Evolutionary conservation across 2,888 invertebrate genomes (phyloP).

Genomic region (Sialis lutaria): DNA sequence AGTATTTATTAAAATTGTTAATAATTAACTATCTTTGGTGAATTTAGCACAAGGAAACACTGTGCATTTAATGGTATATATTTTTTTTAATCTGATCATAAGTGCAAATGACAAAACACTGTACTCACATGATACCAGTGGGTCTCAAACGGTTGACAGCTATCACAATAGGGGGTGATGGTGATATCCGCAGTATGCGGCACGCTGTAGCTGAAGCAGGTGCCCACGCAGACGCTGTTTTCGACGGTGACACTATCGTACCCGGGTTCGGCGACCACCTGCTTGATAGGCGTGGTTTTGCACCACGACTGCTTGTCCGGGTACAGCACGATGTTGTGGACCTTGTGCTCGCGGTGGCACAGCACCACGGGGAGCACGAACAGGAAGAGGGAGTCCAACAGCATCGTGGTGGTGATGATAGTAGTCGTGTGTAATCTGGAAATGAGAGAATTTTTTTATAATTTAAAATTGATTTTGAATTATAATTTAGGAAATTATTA

Average conservation of each 20-base stretch:
- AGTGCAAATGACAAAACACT: neutral
- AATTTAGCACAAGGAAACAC: too few relatives aligned
- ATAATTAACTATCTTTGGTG: too few relatives aligned
- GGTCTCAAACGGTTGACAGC: constrained; percentile 44
- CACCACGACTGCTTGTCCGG: constrained; percentile 56
- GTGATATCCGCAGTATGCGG: constrained; percentile 47
- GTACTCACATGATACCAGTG: constrained; percentile 42
- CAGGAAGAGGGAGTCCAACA: too few relatives aligned
- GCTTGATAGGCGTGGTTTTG: constrained; percentile 47
- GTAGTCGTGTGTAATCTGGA: too few relatives aligned
- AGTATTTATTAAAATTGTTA: neutral
- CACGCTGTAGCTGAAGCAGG: constrained; percentile 53
- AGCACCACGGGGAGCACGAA: too few relatives aligned
- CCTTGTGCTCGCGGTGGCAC: constrained; percentile 22
- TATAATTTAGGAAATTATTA: too few relatives aligned
- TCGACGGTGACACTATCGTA: constrained; percentile 45
- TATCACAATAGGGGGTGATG: constrained; percentile 47
- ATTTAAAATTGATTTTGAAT: too few relatives aligned
- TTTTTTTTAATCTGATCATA: neutral
- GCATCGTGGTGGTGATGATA: too few relatives aligned
- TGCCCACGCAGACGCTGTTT: constrained; percentile 53
- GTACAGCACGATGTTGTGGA: constrained; percentile 50
- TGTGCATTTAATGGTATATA: neutral
- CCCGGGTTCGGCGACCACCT: constrained; percentile 45
- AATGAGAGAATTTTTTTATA: too few relatives aligned